A percentile compares a stretch with the other conserved stretches of the same genome.
These are phyloP conservation scores for Philereme transversata DNA, from an alignment of 2,888 invertebrate genomes.

Conservation along the genomic window DNA sequence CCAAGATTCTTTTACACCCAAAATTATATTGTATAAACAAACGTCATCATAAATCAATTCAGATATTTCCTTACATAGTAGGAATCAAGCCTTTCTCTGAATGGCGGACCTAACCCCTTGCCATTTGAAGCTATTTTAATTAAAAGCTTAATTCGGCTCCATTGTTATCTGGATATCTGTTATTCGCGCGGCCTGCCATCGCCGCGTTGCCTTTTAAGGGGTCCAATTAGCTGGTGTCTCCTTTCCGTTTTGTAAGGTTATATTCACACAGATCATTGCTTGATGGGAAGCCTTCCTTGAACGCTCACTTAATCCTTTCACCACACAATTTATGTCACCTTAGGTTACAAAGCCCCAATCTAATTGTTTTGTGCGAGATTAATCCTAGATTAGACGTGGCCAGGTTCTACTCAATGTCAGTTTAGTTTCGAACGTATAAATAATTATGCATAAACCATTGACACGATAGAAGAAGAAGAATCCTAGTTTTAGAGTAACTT, in stretches of 20 bases:
- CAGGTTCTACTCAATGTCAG: too few species aligned
- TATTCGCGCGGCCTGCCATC: constrained; percentile 21
- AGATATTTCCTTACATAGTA: background rate
- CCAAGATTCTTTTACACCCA: too few species aligned
- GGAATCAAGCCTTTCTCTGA: constrained; percentile 14
- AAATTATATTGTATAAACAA: background rate
- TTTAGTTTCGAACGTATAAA: too few species aligned
- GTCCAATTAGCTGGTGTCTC: constrained; percentile 34
- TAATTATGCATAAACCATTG: too few species aligned
- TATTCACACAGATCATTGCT: constrained; percentile 1
- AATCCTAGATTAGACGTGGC: too few species aligned
- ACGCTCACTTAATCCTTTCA: too few species aligned
- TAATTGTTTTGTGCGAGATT: too few species aligned
- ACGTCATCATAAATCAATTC: background rate
- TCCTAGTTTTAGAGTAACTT: too few species aligned
- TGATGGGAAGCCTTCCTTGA: too few species aligned
- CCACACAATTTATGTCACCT: too few species aligned
- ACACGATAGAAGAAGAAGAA: too few species aligned
- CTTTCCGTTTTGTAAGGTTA: constrained; percentile 36
- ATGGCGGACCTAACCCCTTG: constrained; percentile 7
- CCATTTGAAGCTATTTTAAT: constrained; percentile 35
- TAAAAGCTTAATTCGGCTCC: constrained; percentile 31
- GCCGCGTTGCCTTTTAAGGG: constrained; percentile 27
- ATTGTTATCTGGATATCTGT: constrained; percentile 27
- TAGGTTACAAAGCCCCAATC: too few species aligned